Evolutionary conservation across 2,113 vertebrate species (phyloP), one percentile per base, ranked within the genome.

Genomic region (Sinocyclocheilus anshuiensis): DNA sequence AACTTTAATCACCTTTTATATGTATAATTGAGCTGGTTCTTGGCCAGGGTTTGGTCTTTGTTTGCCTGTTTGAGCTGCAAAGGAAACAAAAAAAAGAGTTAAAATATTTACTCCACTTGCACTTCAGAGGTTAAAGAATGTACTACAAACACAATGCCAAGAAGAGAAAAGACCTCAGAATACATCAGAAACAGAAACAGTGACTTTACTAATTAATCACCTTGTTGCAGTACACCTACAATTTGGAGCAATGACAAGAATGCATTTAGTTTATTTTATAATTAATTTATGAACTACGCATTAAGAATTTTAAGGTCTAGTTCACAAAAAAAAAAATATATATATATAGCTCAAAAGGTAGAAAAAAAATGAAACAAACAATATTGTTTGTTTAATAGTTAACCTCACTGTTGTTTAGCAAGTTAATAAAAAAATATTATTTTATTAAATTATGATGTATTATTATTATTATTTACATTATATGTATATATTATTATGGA

Each of bases 11-110:
- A 97, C 96, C 96, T 96, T 90, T 96, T 97, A 88, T 97, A 92
- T 9, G 91, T 88, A 33, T 93, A 93, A 85, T 92, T 90, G 3
- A 90, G 88, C 82, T 96, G 95, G 2, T 87, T 92, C 77, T 94
- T 94, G 3, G 94, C 92, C 89, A 93, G 93, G 4, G 94, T 91
- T 93, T 94, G 94, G 88, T 96, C 95, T 16, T 89, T 95, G 90
- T 95, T 96, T 71, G 93, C 94, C 84, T 95, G 94, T 86, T 95
- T 96, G 16, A 94, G 87, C 96, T 97, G 93, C 45, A 94, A 86
- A 86, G 42, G 39, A 74, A 55, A 91, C 48, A 8, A 48, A 48
- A 45, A 74, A 53, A 61, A 53, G 24, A 11, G 8, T 74, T 83
- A 2, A 72, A 57, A 83, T 83, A 39, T 72, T 74, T 24, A 55